phyloP scores from a whole-genome alignment of 1,140 invertebrate species.

The Conus betulinus region DNA sequence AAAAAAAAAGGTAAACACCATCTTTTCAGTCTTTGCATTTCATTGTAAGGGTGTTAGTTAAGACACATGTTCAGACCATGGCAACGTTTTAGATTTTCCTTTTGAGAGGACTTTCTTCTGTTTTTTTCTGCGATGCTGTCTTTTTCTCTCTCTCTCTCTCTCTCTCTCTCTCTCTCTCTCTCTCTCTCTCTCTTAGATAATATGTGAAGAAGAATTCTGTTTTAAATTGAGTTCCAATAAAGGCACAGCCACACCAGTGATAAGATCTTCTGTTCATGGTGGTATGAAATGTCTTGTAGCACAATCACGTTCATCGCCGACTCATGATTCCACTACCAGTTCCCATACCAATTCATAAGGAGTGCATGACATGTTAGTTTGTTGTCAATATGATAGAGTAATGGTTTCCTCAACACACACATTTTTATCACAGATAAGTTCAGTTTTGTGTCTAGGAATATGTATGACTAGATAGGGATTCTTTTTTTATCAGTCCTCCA shows the following conservation, averaged over 20 bases:
- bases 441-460: background rate
- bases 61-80: background rate
- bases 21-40: background rate
- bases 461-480: background rate
- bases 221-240: slow-evolving; percentile 30
- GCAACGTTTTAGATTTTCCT: background rate
- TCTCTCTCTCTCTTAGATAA: background rate
- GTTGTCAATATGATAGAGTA: slow-evolving; percentile 3
- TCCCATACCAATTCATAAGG: background rate
- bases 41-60: background rate
- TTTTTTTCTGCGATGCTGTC: background rate
- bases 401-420: background rate
- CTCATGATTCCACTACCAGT: background rate
- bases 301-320: background rate
- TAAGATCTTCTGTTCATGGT: background rate
- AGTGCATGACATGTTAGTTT: background rate
- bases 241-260: slow-evolving; percentile 8
- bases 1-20: background rate
- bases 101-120: background rate
- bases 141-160: too few species aligned
- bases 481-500: too few species aligned
- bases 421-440: background rate
- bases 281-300: background rate
- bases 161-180: too few species aligned
- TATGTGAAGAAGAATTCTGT: background rate